Evolutionary conservation across 2,888 invertebrate species (phyloP).

Genomic region (Mesorhabditis belari): DNA sequence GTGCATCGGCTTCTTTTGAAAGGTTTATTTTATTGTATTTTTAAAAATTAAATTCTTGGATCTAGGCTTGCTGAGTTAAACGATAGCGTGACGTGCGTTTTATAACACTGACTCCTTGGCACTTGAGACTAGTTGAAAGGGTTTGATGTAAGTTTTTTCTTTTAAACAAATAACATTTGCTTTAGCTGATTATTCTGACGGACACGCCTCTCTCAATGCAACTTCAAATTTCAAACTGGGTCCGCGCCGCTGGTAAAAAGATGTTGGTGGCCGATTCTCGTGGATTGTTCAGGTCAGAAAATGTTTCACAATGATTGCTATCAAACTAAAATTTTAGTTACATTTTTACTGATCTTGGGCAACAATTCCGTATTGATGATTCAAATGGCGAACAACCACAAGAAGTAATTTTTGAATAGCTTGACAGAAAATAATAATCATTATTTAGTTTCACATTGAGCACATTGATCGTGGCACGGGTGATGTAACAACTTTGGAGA

Average conservation of each 20-base stretch:
- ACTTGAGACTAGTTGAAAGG: slow-evolving; percentile 70
- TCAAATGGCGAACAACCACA: slow-evolving; percentile 82
- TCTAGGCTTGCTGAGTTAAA: slow-evolving; percentile 57
- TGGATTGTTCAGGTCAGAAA: slow-evolving; percentile 68
- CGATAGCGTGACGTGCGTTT: slow-evolving; percentile 62
- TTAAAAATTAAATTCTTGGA: not conserved
- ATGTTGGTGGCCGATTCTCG: slow-evolving; percentile 76
- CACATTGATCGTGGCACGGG: slow-evolving; percentile 74
- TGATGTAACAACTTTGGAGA: slow-evolving; percentile 88
- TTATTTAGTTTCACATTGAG: slow-evolving; percentile 71
- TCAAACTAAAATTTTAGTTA: too few species aligned
- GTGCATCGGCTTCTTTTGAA: slow-evolving; percentile 73
- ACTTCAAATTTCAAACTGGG: slow-evolving; percentile 72
- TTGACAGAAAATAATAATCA: not conserved
- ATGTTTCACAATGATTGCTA: not conserved
- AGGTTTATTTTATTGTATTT: slow-evolving; percentile 3
- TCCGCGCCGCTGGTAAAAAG: slow-evolving; percentile 62
- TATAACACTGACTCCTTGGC: slow-evolving; percentile 69
- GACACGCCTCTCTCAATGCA: slow-evolving; percentile 72
- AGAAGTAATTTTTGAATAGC: slow-evolving; percentile 58
- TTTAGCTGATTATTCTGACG: slow-evolving; percentile 78
- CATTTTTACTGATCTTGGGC: slow-evolving; percentile 94
- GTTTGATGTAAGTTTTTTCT: slow-evolving; percentile 52
- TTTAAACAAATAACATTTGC: not conserved
- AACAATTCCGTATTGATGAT: slow-evolving; percentile 79